Evolutionary conservation across 2,888 invertebrate genomes (phyloP), one percentile per base, ranked within the genome.

Genomic region (Calliopum simillimum): DNA sequence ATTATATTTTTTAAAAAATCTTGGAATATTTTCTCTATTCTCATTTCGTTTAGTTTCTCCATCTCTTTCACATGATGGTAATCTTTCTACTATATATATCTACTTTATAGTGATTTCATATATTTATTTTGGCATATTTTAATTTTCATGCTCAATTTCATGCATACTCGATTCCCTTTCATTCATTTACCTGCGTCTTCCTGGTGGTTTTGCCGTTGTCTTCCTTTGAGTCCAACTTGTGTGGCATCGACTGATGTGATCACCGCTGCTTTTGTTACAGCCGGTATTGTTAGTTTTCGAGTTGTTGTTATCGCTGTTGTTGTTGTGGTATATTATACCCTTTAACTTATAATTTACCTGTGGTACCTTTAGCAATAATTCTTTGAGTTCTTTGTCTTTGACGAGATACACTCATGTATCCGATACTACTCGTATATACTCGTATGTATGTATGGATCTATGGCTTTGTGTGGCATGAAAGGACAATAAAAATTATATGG

Each of bases 271-370:
- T 33, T 59, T 59, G 41, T 59, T 33, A 12, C n/a, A n/a, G 25
- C 56, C 33, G 25, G 14, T 14, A 56, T 25, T 56, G 25, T 56
- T 56, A 33, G 56, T 56, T 33, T 33, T 56, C 14, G 3, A n/a
- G 19, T 16, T 16, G 19, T 16, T 49, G 25, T 25, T 21, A n/a
- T n/a, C n/a, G 19, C 16, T 41, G 41, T 59, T 59, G n/a, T 41
- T 43, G 43, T n/a, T 4, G n/a, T 59, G 13, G 14, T n/a, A 25
- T 59, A 59, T 43, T 6, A 33, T 56, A 56, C 56, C n/a, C 41
- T 59, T 16, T 59, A 59, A n/a, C 59, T 16, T 59, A 59, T 59
- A 59, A 59, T 59, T 59, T 59, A 59, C 59, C 59, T 59, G 43
- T 19, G 23, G 11, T 59, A 43, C 59, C 41, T 41, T 21, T 12